These are phyloP conservation scores for Sympetrum striolatum DNA, from an alignment of 2,888 invertebrate species.

Conservation along the genomic window DNA sequence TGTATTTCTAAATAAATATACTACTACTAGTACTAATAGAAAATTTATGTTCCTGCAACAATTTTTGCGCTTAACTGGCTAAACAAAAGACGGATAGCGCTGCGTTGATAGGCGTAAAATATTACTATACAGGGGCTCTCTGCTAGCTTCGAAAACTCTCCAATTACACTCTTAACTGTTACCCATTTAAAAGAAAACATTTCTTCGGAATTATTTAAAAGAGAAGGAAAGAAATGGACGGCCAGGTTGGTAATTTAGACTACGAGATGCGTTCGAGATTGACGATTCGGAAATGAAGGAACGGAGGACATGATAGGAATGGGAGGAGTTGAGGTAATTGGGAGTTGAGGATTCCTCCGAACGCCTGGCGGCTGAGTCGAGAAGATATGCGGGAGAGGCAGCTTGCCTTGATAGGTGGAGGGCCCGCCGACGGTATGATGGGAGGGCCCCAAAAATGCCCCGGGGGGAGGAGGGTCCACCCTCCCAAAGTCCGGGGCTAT, in stretches of 20 bases:
- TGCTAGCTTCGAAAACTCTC: no score
- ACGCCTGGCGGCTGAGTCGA: background rate
- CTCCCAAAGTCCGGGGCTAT: conserved; percentile 34
- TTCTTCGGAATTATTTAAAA: background rate
- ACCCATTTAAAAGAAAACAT: background rate
- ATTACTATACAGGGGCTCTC: no score
- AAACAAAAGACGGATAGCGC: no score
- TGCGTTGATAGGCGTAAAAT: no score
- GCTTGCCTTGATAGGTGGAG: conserved; percentile 33
- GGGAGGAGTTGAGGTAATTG: background rate
- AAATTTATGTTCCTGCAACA: no score
- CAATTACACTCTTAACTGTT: background rate
- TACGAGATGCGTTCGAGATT: background rate
- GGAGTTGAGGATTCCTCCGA: background rate
- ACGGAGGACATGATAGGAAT: background rate
- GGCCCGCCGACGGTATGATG: background rate
- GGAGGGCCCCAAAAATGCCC: conserved; percentile 4
- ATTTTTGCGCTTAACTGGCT: no score
- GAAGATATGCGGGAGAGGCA: background rate
- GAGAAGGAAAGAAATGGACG: background rate
- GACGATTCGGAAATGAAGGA: background rate
- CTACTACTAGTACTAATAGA: no score
- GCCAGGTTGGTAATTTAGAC: background rate
- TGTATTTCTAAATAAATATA: no score
- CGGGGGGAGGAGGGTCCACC: background rate